Conservation (phyloP, 2,797 vertebrate species). For the Meriones psammophilus region DNA sequence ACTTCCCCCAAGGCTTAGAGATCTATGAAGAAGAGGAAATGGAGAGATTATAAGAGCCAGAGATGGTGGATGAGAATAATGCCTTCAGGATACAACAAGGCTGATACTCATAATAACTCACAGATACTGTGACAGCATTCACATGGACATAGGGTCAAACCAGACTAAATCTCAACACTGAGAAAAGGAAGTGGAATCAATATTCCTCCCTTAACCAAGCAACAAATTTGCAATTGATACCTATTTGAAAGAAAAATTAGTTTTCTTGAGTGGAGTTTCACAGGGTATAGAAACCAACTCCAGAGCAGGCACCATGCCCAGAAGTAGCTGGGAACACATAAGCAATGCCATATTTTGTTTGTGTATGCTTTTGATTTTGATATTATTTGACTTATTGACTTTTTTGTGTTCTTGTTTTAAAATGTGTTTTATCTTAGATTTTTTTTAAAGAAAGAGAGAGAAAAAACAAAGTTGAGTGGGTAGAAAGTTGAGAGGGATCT, state of each 20-base stretch:
- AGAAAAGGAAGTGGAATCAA: neutral
- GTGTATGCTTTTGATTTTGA: neutral
- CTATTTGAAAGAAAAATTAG: neutral
- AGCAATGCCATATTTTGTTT: fast-evolving
- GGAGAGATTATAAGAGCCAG: neutral
- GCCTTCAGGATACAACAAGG: neutral
- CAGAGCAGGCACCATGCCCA: neutral
- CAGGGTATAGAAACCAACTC: neutral
- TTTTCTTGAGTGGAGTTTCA: neutral
- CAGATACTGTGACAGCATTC: neutral
- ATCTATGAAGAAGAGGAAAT: neutral
- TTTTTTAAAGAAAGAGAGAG: no score
- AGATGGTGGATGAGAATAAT: neutral
- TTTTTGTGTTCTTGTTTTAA: neutral
- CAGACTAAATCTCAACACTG: neutral
- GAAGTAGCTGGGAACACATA: neutral
- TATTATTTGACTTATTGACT: neutral
- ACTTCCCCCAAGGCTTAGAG: neutral
- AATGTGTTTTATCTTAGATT: neutral
- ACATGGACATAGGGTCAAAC: no score
- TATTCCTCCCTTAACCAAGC: neutral
- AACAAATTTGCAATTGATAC: neutral
- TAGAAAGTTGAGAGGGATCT: no score
- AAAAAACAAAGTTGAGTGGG: no score
- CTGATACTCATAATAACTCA: neutral